Percentiles rank a stretch among this genome's conserved stretches.
Evolutionary conservation across 2,113 vertebrate genomes (phyloP).

Genomic region (Dascyllus trimaculatus): DNA sequence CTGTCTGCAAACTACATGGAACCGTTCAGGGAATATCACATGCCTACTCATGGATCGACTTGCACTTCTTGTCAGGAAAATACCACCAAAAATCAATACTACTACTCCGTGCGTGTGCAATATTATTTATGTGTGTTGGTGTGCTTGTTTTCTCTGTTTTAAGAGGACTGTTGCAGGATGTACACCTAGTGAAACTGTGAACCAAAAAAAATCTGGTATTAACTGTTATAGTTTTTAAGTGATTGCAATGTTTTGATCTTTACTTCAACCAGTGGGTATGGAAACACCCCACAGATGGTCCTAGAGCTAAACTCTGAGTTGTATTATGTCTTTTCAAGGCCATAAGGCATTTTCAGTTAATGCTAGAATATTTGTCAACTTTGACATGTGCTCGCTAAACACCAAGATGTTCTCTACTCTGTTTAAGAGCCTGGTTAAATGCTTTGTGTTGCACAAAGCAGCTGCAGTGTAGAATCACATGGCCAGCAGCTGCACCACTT

Average conservation of each 20-base stretch:
- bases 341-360: too few relatives aligned
- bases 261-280: not conserved
- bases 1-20: slow-evolving; percentile 42
- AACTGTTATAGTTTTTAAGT: not conserved
- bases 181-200: not conserved
- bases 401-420: slow-evolving; percentile 18
- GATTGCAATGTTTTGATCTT: not conserved
- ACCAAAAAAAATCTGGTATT: not conserved
- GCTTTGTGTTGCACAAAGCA: slow-evolving; percentile 42
- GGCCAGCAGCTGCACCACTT: slow-evolving; percentile 61
- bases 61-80: slow-evolving; percentile 58
- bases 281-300: not conserved
- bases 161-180: not conserved
- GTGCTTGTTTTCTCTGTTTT: slow-evolving; percentile 12
- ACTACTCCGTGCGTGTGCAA: slow-evolving; percentile 51
- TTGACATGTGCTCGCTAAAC: not conserved
- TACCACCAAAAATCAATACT: slow-evolving; percentile 69
- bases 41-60: slow-evolving; percentile 48
- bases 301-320: not conserved
- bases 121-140: slow-evolving; percentile 10
- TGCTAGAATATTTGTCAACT: too few relatives aligned
- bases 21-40: slow-evolving; percentile 58
- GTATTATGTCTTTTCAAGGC: too few relatives aligned
- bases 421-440: slow-evolving; percentile 12
- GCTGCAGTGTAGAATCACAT: slow-evolving; percentile 44